Evolutionary conservation across 2,797 vertebrate species (phyloP).

Genomic region (Harpagifer antarcticus): DNA sequence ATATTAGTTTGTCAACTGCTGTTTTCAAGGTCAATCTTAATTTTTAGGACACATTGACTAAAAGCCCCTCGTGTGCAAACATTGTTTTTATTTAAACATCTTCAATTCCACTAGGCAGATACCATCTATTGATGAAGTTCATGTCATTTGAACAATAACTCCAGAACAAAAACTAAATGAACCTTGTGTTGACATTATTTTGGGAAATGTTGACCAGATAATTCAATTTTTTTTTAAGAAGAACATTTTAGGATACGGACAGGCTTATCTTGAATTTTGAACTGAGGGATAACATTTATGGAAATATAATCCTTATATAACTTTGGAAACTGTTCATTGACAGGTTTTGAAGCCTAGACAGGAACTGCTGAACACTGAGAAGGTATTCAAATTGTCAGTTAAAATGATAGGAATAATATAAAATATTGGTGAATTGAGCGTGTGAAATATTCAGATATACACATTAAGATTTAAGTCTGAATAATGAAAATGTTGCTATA

Average conservation of each 20-base stretch:
- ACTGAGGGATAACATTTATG: background rate
- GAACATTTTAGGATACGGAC: background rate
- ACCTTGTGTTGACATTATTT: background rate
- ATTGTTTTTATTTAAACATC: background rate
- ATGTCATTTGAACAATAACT: background rate
- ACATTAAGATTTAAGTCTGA: background rate
- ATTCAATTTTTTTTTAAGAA: background rate
- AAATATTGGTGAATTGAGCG: background rate
- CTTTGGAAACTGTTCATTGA: background rate
- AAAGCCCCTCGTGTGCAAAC: background rate
- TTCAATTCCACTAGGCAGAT: background rate
- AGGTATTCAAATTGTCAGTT: background rate
- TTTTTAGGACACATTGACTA: background rate
- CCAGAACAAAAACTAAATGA: background rate
- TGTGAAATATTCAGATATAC: background rate
- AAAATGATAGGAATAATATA: background rate
- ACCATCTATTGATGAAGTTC: background rate
- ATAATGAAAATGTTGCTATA: background rate
- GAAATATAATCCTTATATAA: background rate
- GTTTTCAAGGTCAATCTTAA: background rate
- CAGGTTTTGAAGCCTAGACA: background rate
- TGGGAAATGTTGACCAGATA: background rate
- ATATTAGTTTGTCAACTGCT: background rate
- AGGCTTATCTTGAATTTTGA: background rate
- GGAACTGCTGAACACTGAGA: background rate